Percentiles rank a stretch among this genome's conserved stretches.
phyloP scores from a whole-genome alignment of 2,797 vertebrate genomes.

The Rachycentron canadum region DNA sequence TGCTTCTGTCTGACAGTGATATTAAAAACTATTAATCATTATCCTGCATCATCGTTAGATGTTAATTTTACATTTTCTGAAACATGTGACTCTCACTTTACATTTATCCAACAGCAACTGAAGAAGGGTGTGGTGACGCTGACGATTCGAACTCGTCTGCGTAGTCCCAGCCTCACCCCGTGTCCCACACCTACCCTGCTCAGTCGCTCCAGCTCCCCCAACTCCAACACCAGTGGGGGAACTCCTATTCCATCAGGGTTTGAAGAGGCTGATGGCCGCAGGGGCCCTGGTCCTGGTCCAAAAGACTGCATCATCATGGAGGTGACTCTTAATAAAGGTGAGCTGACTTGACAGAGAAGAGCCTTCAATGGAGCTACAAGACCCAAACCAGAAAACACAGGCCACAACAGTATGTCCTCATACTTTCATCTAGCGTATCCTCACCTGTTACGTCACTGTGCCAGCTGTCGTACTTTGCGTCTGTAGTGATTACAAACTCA shows the following conservation, averaged over 20 bases:
- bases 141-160: constrained; percentile 93
- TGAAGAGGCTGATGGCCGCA: constrained; percentile 85
- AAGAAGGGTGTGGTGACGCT: constrained; percentile 95
- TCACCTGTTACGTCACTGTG: not conserved
- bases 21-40: not conserved
- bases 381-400: not conserved
- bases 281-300: constrained; percentile 86
- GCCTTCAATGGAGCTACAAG: not conserved
- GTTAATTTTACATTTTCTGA: not conserved
- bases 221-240: constrained; percentile 85
- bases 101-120: constrained; percentile 87
- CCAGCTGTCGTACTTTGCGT: not conserved
- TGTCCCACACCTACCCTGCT: constrained; percentile 92
- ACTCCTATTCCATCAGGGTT: constrained; percentile 51
- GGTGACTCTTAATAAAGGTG: constrained; percentile 90
- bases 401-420: not conserved
- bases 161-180: constrained; percentile 94
- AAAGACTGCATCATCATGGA: constrained; percentile 98
- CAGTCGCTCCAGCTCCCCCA: constrained; percentile 93
- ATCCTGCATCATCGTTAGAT: not conserved
- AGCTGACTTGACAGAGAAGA: constrained; percentile 1
- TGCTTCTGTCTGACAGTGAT: not conserved
- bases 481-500: not conserved
- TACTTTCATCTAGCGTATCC: not conserved
- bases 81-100: not conserved